Conservation (phyloP, 2,113 vertebrate genomes). For the Dromaius novaehollandiae region DNA sequence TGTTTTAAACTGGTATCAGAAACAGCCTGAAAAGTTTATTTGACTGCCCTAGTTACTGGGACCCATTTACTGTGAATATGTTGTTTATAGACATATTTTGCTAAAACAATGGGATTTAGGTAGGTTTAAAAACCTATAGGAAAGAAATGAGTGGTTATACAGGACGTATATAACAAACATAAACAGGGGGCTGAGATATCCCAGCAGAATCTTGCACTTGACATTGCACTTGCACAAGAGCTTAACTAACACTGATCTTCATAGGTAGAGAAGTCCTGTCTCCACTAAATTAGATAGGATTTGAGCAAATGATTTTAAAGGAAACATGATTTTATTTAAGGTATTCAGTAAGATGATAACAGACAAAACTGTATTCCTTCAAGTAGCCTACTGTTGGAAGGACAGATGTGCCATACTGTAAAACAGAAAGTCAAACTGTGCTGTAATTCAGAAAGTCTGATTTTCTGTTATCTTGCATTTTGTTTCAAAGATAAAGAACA, state of each 20-base stretch:
- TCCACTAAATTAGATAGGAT: background rate
- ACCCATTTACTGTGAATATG: background rate
- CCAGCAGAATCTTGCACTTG: background rate
- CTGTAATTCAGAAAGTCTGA: background rate
- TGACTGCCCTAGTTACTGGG: background rate
- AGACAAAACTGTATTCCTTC: background rate
- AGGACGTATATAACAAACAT: background rate
- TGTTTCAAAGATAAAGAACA: background rate
- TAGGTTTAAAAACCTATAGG: background rate
- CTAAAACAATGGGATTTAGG: background rate
- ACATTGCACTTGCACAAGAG: background rate
- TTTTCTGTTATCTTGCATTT: background rate
- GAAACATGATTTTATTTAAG: background rate
- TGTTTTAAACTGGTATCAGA: conserved; percentile 26
- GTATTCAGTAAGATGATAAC: background rate
- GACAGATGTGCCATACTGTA: background rate
- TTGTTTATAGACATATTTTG: background rate
- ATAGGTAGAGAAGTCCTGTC: background rate
- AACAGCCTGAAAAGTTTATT: background rate
- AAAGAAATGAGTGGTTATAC: background rate
- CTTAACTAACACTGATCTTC: background rate
- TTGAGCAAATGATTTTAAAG: background rate
- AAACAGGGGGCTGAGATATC: background rate
- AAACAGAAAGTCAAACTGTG: background rate
- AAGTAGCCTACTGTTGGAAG: background rate